Evolutionary conservation across 1,140 invertebrate species (phyloP).

Genomic region (Dysdera silvatica): DNA sequence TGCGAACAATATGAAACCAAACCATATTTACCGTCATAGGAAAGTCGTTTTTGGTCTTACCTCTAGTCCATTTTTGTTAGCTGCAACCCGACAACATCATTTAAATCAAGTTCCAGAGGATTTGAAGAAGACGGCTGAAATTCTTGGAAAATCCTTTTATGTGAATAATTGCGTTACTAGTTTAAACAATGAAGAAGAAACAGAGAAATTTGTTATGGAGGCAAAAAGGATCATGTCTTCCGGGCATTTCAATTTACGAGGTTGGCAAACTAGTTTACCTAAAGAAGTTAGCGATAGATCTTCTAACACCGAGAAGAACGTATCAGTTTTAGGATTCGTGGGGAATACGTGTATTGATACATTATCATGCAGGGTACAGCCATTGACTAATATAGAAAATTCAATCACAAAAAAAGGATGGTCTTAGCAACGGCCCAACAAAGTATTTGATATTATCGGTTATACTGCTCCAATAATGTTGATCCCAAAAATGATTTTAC

Average conservation of each 20-base stretch:
- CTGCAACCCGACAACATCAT: neutral
- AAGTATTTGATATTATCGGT: neutral
- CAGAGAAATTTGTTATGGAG: neutral
- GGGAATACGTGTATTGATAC: neutral
- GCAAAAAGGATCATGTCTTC: neutral
- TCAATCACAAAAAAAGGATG: neutral
- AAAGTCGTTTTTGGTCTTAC: conserved; percentile 14
- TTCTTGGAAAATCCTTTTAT: conserved; percentile 6
- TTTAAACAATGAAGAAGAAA: neutral
- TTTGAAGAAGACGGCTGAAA: neutral
- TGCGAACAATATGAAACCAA: neutral
- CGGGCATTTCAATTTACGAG: conserved; percentile 6
- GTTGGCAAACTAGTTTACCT: neutral
- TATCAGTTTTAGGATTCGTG: neutral
- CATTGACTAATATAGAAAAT: neutral
- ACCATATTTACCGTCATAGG: neutral
- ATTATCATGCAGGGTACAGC: neutral
- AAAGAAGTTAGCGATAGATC: neutral
- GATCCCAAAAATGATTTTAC: conserved; percentile 5
- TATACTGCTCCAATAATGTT: conserved; percentile 5
- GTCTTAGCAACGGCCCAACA: conserved; percentile 3
- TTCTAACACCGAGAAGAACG: neutral
- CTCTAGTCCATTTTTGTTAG: conserved; percentile 7
- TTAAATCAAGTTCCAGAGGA: conserved; percentile 3
- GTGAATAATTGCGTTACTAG: conserved; percentile 13